These are phyloP conservation scores for Malurus alboscapulatus DNA, from an alignment of 2,113 vertebrate genomes.

Conservation along the genomic window DNA sequence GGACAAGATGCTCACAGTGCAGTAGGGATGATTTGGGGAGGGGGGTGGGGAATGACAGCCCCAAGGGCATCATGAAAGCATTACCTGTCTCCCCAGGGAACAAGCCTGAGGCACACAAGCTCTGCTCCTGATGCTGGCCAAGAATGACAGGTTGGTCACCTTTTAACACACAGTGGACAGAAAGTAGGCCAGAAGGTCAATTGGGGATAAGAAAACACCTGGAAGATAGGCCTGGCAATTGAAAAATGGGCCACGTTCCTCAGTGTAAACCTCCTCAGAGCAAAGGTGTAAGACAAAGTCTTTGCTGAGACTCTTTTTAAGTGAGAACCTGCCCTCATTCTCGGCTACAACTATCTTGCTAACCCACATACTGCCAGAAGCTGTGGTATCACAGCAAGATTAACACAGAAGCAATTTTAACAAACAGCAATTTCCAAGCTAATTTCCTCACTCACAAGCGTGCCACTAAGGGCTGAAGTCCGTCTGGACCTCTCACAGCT, in stretches of 20 bases:
- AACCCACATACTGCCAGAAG: conserved; percentile 28
- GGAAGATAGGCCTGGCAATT: neutral
- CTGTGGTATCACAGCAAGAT: neutral
- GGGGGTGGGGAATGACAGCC: neutral
- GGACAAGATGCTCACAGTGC: neutral
- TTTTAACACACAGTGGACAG: neutral
- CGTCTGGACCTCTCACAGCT: neutral
- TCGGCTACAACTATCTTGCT: neutral
- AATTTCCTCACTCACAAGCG: neutral
- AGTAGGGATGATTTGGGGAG: neutral
- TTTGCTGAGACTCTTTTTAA: conserved; percentile 14
- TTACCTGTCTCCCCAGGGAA: neutral
- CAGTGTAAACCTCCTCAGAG: neutral
- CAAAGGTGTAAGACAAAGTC: conserved; percentile 34
- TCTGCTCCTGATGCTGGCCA: neutral
- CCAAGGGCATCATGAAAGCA: neutral
- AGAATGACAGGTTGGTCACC: conserved; percentile 5
- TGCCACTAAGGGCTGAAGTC: neutral
- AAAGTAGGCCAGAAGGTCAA: conserved; percentile 48
- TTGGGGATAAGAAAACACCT: conserved; percentile 20
- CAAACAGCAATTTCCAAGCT: neutral
- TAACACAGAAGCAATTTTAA: conserved; percentile 4
- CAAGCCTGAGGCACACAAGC: neutral
- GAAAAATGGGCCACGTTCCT: conserved; percentile 29
- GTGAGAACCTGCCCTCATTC: conserved; percentile 25